Conservation (phyloP, 2,113 vertebrate genomes). For the Aplodontia rufa region DNA sequence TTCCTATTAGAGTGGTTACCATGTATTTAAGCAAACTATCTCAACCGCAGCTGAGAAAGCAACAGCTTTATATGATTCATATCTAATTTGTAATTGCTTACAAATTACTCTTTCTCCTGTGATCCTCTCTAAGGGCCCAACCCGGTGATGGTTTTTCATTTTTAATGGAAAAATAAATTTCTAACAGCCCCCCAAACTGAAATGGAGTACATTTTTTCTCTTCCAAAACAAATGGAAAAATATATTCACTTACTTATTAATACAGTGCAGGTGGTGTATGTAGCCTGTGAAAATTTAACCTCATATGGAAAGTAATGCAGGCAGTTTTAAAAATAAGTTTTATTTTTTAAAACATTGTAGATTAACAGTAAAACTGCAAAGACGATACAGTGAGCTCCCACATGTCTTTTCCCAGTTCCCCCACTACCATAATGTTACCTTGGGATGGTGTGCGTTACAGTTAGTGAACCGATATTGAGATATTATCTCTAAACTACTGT, state of each 20-base stretch:
- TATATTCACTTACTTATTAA: slow-evolving; percentile 51
- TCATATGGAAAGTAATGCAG: neutral
- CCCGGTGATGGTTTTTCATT: neutral
- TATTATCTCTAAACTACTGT: neutral
- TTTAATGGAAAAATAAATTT: neutral
- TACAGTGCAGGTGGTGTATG: neutral
- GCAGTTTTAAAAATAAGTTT: neutral
- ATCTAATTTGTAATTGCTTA: neutral
- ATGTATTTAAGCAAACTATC: neutral
- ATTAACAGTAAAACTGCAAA: neutral
- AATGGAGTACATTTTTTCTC: neutral
- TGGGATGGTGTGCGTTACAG: neutral
- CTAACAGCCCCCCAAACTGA: neutral
- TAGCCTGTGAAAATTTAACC: slow-evolving; percentile 17
- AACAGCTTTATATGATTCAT: neutral
- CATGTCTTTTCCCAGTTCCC: neutral
- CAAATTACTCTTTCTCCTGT: neutral
- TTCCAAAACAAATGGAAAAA: slow-evolving; percentile 12
- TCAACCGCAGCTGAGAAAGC: neutral
- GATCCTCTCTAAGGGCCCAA: neutral
- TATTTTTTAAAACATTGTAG: neutral
- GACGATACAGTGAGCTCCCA: neutral
- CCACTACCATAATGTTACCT: neutral
- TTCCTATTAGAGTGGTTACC: neutral
- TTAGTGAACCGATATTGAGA: neutral